Conservation (phyloP, 2,888 invertebrate species). For the Automeris io region DNA sequence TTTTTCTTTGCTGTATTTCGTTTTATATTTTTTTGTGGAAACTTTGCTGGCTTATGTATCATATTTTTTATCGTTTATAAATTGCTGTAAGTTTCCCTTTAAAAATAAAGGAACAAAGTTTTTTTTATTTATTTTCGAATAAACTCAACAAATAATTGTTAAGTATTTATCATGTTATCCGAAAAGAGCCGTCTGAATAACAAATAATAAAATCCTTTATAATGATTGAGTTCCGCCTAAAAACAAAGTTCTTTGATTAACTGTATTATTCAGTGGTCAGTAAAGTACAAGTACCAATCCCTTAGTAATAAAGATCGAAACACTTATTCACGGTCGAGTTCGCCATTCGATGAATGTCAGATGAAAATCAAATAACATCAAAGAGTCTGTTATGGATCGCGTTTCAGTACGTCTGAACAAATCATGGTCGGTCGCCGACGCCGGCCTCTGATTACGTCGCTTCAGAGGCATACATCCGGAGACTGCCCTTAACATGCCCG, state of each 20-base stretch:
- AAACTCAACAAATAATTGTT: no score
- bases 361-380: constrained; percentile 47
- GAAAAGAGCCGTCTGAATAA: neutral
- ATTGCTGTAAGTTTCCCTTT: no score
- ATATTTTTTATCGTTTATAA: no score
- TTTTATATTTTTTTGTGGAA: no score
- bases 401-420: constrained; percentile 30
- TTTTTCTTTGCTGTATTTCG: no score
- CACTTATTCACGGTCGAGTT: constrained; percentile 25
- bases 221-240: no score
- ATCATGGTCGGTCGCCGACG: constrained; percentile 8
- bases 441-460: constrained; percentile 32
- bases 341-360: constrained; percentile 37
- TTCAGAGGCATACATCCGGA: constrained; percentile 41
- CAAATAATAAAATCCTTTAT: neutral
- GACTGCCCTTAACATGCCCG: constrained; percentile 28
- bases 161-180: neutral
- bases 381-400: constrained; percentile 47
- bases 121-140: no score
- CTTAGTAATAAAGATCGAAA: constrained; percentile 23
- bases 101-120: no score
- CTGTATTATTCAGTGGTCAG: neutral
- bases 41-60: no score
- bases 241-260: neutral
- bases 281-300: constrained; percentile 13